Evolutionary conservation across 2,113 vertebrate genomes (phyloP).

Genomic region (Hucho hucho): DNA sequence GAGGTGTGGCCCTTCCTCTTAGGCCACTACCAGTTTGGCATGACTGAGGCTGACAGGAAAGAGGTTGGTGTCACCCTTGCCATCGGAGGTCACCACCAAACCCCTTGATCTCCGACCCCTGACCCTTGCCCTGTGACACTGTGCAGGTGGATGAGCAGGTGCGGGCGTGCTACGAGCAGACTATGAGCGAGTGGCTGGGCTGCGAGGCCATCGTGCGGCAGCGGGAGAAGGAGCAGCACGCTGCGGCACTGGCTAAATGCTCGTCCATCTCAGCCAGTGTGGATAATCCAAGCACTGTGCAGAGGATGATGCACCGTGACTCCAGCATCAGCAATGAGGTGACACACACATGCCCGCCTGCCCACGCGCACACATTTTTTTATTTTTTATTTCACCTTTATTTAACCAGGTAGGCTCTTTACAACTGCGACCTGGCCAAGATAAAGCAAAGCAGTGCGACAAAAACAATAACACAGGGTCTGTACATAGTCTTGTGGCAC

Average conservation of each 20-base stretch:
- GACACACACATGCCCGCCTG: constrained; percentile 12
- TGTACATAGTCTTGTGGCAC: background rate
- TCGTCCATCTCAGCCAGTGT: constrained; percentile 83
- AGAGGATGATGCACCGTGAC: constrained; percentile 86
- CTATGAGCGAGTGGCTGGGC: constrained; percentile 92
- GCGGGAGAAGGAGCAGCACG: constrained; percentile 91
- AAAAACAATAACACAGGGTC: no score
- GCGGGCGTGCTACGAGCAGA: constrained; percentile 85
- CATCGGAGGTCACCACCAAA: background rate
- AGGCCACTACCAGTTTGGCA: constrained; percentile 94
- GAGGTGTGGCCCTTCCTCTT: constrained; percentile 98
- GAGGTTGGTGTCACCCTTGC: constrained; percentile 77
- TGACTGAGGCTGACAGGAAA: constrained; percentile 83
- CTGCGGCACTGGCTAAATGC: constrained; percentile 91
- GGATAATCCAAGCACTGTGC: constrained; percentile 76
- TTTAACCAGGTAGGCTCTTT: no score
- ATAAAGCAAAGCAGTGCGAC: no score
- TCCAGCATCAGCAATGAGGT: constrained; percentile 95
- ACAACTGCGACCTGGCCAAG: no score
- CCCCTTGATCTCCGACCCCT: background rate
- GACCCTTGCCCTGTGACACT: background rate
- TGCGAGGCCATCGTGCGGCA: constrained; percentile 94
- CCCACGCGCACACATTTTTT: background rate
- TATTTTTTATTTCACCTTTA: no score
- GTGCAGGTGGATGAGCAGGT: constrained; percentile 88